Evolutionary conservation across 53 echinoderm and acorn worm genomes (phyloP).

Genomic region (Crossaster papposus): DNA sequence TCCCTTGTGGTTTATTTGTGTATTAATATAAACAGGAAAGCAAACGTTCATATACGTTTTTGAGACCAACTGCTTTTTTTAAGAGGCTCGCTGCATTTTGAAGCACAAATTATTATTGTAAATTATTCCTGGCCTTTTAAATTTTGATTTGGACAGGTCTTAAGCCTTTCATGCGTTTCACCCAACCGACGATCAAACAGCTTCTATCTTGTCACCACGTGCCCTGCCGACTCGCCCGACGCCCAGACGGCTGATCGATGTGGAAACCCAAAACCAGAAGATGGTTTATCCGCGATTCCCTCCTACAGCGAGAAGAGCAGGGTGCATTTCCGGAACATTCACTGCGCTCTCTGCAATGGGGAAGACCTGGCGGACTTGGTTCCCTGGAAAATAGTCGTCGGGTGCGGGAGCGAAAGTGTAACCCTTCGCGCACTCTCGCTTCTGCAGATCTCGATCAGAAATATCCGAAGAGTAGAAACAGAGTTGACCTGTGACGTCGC

Average conservation of each 20-base stretch:
- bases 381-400: constrained; percentile 48
- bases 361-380: constrained; percentile 13
- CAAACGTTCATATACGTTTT: too few species aligned
- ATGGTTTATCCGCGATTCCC: constrained; percentile 24
- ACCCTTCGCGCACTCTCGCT: background rate
- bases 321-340: constrained; percentile 49
- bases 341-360: constrained; percentile 65
- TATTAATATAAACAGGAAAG: too few species aligned
- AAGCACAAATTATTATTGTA: too few species aligned
- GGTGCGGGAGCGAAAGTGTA: background rate
- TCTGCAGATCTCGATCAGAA: constrained; percentile 14
- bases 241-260: constrained; percentile 49
- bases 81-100: background rate
- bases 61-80: too few species aligned
- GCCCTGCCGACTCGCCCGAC: constrained; percentile 12
- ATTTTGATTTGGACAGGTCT: background rate
- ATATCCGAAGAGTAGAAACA: background rate
- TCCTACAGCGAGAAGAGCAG: constrained; percentile 17
- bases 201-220: constrained; percentile 35
- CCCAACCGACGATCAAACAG: background rate
- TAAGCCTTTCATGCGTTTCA: constrained; percentile 18
- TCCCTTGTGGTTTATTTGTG: too few species aligned
- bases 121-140: too few species aligned
- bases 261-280: constrained; percentile 10
- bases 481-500: constrained; percentile 13